phyloP scores from a whole-genome alignment of 2,113 vertebrate genomes.

The Elanoides forficatus region DNA sequence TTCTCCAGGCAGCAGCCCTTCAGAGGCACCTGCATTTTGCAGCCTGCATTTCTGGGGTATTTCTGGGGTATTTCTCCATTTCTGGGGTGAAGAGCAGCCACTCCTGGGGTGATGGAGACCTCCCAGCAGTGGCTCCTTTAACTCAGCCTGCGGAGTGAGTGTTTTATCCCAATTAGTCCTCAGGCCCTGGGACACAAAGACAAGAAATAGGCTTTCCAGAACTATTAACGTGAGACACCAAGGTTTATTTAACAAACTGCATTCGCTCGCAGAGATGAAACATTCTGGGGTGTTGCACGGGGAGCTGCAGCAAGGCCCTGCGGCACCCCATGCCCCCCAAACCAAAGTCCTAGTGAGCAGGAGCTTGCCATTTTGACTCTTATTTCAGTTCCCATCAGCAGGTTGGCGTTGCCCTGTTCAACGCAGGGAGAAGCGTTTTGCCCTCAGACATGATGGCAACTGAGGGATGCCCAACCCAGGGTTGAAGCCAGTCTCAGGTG shows the following conservation, averaged over 20 bases:
- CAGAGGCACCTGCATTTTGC: background rate
- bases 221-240: background rate
- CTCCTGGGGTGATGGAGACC: background rate
- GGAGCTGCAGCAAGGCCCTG: background rate
- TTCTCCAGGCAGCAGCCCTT: background rate
- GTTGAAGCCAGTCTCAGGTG: background rate
- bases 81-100: background rate
- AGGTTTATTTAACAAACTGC: background rate
- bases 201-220: background rate
- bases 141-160: no score
- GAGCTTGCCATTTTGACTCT: background rate
- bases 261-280: background rate
- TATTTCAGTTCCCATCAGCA: background rate
- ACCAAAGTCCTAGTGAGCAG: background rate
- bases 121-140: background rate
- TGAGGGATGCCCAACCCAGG: background rate
- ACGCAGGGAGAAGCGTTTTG: background rate
- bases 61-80: no score
- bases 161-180: background rate
- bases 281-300: background rate
- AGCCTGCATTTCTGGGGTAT: background rate
- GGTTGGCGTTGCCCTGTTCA: rapidly evolving
- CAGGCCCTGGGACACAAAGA: background rate
- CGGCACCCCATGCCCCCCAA: background rate
- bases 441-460: no score